Conservation (phyloP, 2,113 vertebrate genomes). For the Garra rufa region DNA sequence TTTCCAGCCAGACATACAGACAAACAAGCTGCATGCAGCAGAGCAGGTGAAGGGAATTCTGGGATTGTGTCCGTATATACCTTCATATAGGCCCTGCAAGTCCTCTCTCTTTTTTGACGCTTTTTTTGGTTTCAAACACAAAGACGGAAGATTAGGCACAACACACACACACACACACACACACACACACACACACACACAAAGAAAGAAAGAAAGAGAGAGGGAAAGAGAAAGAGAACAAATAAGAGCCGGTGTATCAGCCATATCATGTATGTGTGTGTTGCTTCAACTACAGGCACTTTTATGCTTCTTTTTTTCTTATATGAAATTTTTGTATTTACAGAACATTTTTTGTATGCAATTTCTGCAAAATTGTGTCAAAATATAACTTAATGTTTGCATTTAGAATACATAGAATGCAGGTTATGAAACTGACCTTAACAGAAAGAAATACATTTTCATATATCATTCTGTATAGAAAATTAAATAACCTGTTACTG, state of each 20-base stretch:
- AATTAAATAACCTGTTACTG: not conserved
- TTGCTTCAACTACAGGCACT: not conserved
- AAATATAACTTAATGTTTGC: not conserved
- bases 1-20: conserved; percentile 43
- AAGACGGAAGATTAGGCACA: conserved; percentile 57
- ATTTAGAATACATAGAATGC: not conserved
- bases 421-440: not conserved
- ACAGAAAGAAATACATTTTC: not conserved
- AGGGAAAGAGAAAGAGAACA: conserved; percentile 41
- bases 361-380: not conserved
- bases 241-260: not conserved
- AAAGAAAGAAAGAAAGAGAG: conserved; percentile 54
- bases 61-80: conserved; percentile 78
- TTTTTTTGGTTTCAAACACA: conserved; percentile 74
- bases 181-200: conserved; percentile 60
- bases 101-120: conserved; percentile 99
- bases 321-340: not conserved
- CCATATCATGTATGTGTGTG: not conserved
- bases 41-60: conserved; percentile 55
- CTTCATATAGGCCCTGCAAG: conserved; percentile 99
- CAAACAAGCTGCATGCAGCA: conserved; percentile 69
- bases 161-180: conserved; percentile 66
- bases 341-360: too few species aligned
- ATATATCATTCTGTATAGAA: too few species aligned
- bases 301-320: not conserved